Evolutionary conservation across 2,888 invertebrate genomes (phyloP).

Genomic region (Rhopalosiphum nymphaeae): DNA sequence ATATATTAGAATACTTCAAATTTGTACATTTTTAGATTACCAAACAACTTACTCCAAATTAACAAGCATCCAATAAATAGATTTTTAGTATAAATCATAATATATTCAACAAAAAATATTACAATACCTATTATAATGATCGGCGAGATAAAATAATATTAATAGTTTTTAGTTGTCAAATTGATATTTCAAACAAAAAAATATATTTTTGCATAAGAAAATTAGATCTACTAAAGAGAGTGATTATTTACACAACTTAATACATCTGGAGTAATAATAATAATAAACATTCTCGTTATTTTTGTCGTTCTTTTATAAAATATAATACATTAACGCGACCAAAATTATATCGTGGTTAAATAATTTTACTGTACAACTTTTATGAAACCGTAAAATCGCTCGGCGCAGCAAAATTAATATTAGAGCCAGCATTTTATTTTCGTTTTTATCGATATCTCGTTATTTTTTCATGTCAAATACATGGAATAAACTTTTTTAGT

Average conservation of each 20-base stretch:
- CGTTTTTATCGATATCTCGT: neutral
- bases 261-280: neutral
- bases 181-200: neutral
- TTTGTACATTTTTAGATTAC: neutral
- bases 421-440: neutral
- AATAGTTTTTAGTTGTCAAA: neutral
- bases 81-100: neutral
- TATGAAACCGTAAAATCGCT: neutral
- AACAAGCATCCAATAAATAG: neutral
- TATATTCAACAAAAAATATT: neutral
- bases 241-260: neutral
- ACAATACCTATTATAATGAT: neutral
- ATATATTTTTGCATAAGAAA: neutral
- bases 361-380: neutral
- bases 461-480: neutral
- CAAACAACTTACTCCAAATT: neutral
- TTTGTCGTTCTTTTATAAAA: neutral
- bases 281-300: neutral
- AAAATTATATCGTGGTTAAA: neutral
- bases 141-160: neutral
- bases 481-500: neutral
- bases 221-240: neutral
- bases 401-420: neutral
- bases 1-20: neutral
- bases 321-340: neutral